Evolutionary conservation across 1,140 invertebrate genomes (phyloP), one percentile per base, ranked within the genome.

Genomic region (Glossosoma conforme): DNA sequence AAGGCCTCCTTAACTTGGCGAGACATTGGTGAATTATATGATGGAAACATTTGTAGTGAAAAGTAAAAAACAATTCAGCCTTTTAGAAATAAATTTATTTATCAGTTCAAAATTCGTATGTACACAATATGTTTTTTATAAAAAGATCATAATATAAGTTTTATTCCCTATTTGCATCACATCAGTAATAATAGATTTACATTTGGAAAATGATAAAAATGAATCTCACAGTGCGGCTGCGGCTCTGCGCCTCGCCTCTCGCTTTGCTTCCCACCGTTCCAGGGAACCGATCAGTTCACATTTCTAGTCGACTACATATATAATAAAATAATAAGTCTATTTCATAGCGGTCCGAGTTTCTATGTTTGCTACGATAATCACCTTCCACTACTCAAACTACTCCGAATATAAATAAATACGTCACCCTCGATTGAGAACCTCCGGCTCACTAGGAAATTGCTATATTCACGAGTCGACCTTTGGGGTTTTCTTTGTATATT

Each of bases 51-150:
- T 37, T 19, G 13, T 15, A 36, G 37, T 51, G 13, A 44, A 46
- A 6, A 38, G 47, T 44, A 43, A 52, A 56, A 58, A 45, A 13
- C 40, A 45, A 15, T 15, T 18, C 45, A 22, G 41, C 43, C 44
- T 43, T 58, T 54, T 54, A 52, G 56, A 58, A 58, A 58, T 58
- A 58, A 58, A 58, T 58, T 58, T 58, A 58, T 58, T 58, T 54
- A 58, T 58, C 56, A 58, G 56, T 58, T 58, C 56, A 58, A 58
- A 49, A 58, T 58, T 58, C 43, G 49, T 58, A 58, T 58, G 51
- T 58, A 58, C 56, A 58, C 44, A 52, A 52, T 52, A 52, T 54
- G 42, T 54, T 41, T 52, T 54, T 51, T 42, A 47, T 53, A 58
- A 54, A 58, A 58, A 58, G 49, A 52, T 52, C 52, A 44, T 58